These are phyloP conservation scores for Danionella dracula DNA, from an alignment of 2,797 vertebrate genomes.

Conservation along the genomic window DNA sequence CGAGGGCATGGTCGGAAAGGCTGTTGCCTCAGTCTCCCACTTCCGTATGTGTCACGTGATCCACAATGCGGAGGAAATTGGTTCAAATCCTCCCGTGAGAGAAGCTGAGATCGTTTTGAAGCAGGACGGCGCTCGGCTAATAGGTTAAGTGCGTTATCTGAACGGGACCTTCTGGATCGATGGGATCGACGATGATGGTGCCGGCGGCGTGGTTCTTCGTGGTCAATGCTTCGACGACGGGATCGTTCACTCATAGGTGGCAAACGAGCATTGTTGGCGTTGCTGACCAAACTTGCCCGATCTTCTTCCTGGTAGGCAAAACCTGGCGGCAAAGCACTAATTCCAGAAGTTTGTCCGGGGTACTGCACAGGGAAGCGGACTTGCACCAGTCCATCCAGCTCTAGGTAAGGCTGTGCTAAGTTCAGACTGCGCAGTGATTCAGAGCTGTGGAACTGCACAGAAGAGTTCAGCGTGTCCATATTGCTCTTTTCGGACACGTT, in stretches of 20 bases:
- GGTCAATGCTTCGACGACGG: conserved; percentile 61
- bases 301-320: conserved; percentile 87
- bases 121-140: conserved; percentile 77
- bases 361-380: conserved; percentile 77
- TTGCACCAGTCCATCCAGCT: conserved; percentile 75
- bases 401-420: conserved; percentile 82
- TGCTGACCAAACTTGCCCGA: conserved; percentile 71
- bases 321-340: conserved; percentile 75
- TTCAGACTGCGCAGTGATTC: conserved; percentile 90
- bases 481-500: conserved; percentile 93
- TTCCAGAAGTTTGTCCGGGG: conserved; percentile 68
- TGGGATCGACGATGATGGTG: conserved; percentile 77
- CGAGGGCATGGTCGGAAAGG: conserved; percentile 86
- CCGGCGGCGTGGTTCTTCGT: conserved; percentile 76
- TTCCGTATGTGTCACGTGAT: conserved; percentile 68
- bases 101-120: conserved; percentile 78
- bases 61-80: conserved; percentile 80
- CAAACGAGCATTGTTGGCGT: conserved; percentile 71
- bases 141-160: conserved; percentile 92
- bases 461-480: conserved; percentile 88
- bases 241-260: conserved; percentile 85
- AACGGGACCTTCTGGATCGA: conserved; percentile 86
- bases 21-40: conserved; percentile 67
- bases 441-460: conserved; percentile 85
- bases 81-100: conserved; percentile 86